These are phyloP conservation scores for Idaea aversata DNA, from an alignment of 2,888 invertebrate species.

Conservation along the genomic window DNA sequence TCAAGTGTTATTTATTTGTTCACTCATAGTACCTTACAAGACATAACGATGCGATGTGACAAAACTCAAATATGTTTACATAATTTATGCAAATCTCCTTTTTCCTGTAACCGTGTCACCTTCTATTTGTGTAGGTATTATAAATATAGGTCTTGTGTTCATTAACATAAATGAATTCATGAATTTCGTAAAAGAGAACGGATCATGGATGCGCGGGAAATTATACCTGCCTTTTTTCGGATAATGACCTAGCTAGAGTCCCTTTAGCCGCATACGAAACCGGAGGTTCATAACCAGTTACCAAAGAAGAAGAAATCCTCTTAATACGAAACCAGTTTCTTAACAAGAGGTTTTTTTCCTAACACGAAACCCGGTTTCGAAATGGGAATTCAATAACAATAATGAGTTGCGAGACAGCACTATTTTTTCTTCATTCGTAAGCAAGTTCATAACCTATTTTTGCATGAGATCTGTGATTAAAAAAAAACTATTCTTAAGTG, in stretches of 20 bases:
- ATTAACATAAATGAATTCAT: slow-evolving; percentile 6
- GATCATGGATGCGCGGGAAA: neutral
- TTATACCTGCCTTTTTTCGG: neutral
- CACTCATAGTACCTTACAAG: neutral
- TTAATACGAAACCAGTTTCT: too few relatives aligned
- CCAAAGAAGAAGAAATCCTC: too few relatives aligned
- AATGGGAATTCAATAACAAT: too few relatives aligned
- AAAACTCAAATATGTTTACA: slow-evolving; percentile 11
- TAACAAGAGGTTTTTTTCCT: too few relatives aligned
- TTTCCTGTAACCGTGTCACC: slow-evolving; percentile 6
- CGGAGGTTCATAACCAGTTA: too few relatives aligned
- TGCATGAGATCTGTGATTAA: too few relatives aligned
- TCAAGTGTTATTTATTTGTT: neutral
- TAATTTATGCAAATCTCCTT: slow-evolving; percentile 12
- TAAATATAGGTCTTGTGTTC: neutral
- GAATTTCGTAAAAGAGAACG: neutral
- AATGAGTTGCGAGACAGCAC: too few relatives aligned
- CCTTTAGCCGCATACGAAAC: neutral
- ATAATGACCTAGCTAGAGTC: neutral
- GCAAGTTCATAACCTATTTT: too few relatives aligned
- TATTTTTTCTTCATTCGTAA: too few relatives aligned
- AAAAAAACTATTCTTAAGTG: too few relatives aligned
- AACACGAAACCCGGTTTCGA: too few relatives aligned
- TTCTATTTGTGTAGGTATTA: neutral
- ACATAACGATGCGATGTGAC: neutral